phyloP scores from a whole-genome alignment of 2,888 invertebrate genomes.

The Hedychridium roseum region DNA sequence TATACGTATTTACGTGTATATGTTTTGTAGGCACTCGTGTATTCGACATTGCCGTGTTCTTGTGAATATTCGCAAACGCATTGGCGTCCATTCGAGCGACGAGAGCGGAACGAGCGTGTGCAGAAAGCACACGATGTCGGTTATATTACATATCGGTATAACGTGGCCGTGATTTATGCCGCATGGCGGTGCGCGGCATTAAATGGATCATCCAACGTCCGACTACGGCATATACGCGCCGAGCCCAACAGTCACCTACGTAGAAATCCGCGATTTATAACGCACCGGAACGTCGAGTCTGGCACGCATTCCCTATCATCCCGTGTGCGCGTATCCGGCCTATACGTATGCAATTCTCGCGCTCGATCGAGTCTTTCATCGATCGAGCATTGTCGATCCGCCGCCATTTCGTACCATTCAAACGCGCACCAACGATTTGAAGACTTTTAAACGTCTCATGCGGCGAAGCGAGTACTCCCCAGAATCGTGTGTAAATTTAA shows the following conservation, averaged over 20 bases:
- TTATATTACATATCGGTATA: conserved; percentile 49
- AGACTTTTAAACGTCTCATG: no score
- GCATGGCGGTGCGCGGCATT: conserved; percentile 43
- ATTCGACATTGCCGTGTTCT: no score
- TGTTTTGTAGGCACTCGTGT: not conserved
- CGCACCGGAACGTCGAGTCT: conserved; percentile 30
- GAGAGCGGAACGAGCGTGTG: conserved; percentile 18
- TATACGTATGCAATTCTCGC: not conserved
- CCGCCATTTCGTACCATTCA: no score
- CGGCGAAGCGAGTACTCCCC: no score
- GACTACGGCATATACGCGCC: conserved; percentile 37
- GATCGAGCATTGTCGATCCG: not conserved
- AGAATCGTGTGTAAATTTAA: no score
- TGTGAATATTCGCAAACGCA: no score
- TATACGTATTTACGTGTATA: no score
- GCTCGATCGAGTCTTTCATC: no score
- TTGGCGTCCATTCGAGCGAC: no score
- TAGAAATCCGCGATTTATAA: conserved; percentile 50
- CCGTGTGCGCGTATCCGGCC: no score
- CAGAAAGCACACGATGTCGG: conserved; percentile 41
- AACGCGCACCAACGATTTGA: no score
- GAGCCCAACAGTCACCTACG: conserved; percentile 40
- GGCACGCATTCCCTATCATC: not conserved
- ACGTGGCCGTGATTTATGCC: conserved; percentile 45
- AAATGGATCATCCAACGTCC: conserved; percentile 47